These are phyloP conservation scores for Prionace glauca DNA, from an alignment of 2,797 vertebrate genomes.

Conservation along the genomic window DNA sequence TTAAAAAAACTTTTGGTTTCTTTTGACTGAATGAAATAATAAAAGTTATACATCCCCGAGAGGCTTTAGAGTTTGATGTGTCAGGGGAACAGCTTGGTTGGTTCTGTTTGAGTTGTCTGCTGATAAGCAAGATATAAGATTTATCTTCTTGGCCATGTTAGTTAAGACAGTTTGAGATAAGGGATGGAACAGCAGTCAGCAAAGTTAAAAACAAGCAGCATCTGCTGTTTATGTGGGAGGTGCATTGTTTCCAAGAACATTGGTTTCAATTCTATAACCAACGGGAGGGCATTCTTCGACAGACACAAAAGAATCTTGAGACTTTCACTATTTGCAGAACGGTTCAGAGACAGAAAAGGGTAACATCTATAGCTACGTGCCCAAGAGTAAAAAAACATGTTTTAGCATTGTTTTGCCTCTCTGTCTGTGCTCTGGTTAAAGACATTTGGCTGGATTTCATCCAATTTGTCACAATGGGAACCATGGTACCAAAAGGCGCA, in stretches of 20 bases:
- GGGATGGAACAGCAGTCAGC: neutral
- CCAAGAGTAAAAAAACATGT: no score
- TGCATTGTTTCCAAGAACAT: neutral
- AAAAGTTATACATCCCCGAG: neutral
- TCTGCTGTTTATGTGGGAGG: neutral
- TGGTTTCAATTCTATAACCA: neutral
- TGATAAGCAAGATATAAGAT: neutral
- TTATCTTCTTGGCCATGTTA: neutral
- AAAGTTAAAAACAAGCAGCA: neutral
- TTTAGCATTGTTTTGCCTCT: no score
- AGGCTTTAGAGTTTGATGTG: neutral
- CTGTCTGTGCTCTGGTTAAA: no score
- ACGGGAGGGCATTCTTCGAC: neutral
- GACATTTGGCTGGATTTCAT: neutral
- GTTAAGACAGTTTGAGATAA: neutral
- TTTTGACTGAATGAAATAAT: neutral
- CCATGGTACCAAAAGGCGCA: no score
- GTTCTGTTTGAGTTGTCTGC: neutral
- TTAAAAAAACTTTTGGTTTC: neutral
- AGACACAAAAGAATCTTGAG: neutral
- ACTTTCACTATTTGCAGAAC: neutral
- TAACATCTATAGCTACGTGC: no score
- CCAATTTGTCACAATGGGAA: no score
- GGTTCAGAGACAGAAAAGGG: neutral
- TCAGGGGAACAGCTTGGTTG: neutral